A percentile compares a stretch with the other conserved stretches of the same genome.
Evolutionary conservation across 1,140 invertebrate genomes (phyloP).

Genomic region (Periplaneta americana): DNA sequence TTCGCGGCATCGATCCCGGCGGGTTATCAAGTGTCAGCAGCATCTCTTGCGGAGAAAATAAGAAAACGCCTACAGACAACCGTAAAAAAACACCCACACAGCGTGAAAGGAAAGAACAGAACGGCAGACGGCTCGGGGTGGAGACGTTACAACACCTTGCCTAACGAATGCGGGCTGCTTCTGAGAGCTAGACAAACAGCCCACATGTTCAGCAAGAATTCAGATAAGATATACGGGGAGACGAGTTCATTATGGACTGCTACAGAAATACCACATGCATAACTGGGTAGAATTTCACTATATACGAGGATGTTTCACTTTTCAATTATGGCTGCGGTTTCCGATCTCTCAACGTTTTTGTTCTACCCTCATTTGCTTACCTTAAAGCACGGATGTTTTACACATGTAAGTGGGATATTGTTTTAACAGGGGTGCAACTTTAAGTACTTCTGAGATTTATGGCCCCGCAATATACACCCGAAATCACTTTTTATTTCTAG

Average conservation of each 20-base stretch:
- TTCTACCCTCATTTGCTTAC: too few species aligned
- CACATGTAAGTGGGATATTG: too few species aligned
- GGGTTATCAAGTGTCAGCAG: not conserved
- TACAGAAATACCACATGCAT: not conserved
- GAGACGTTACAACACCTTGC: not conserved
- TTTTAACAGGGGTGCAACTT: too few species aligned
- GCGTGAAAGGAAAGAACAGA: not conserved
- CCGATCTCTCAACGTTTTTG: too few species aligned
- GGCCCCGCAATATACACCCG: too few species aligned
- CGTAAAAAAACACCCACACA: not conserved
- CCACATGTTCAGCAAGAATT: not conserved
- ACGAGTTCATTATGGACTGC: not conserved
- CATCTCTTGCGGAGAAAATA: not conserved
- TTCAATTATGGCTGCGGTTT: too few species aligned
- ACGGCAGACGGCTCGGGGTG: too few species aligned
- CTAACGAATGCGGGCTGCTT: not conserved
- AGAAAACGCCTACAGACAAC: not conserved
- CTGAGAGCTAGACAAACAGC: not conserved
- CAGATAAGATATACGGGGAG: not conserved
- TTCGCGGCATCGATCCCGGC: not conserved
- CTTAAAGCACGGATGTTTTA: too few species aligned
- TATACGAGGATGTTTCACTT: too few species aligned
- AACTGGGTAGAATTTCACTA: not conserved
- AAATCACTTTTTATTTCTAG: too few species aligned
- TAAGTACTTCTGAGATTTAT: too few species aligned